A percentile compares a stretch with the other conserved stretches of the same genome.
These are phyloP conservation scores for Diadema setosum DNA, from an alignment of 35 echinoderm and acorn worm species.

Conservation along the genomic window DNA sequence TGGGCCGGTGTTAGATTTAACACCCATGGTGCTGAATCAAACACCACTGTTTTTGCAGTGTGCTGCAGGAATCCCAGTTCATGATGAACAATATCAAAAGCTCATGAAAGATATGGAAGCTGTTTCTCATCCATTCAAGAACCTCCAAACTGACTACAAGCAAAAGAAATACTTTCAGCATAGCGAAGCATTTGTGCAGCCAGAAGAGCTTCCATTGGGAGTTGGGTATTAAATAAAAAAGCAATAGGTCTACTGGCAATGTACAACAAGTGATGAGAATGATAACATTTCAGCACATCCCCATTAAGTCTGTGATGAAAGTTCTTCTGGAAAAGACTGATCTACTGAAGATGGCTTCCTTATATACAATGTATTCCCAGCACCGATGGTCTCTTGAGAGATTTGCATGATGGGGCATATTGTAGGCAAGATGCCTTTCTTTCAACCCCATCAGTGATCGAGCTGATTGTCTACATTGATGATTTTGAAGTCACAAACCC, in stretches of 20 bases:
- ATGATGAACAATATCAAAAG: background rate
- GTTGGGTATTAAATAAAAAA: background rate
- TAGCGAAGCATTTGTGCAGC: background rate
- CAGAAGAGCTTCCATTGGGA: background rate
- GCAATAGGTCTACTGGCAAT: background rate
- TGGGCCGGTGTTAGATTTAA: too few relatives aligned
- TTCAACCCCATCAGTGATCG: background rate
- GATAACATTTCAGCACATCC: background rate
- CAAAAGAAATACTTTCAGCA: background rate
- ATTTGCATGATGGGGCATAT: background rate
- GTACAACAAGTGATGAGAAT: background rate
- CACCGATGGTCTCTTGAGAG: background rate
- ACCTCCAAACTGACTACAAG: background rate
- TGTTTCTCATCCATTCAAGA: background rate
- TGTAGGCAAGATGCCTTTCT: background rate
- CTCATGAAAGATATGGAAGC: background rate
- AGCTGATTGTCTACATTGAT: background rate
- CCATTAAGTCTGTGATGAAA: background rate
- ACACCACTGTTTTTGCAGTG: too few relatives aligned
- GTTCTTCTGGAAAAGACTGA: background rate
- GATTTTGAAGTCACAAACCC: slow-evolving; percentile 61
- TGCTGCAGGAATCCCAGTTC: background rate
- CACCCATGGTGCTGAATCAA: too few relatives aligned
- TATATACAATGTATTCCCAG: background rate
- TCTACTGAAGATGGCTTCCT: background rate